Conservation (phyloP, 2,888 invertebrate species). For the Sepioteuthis lessoniana region DNA sequence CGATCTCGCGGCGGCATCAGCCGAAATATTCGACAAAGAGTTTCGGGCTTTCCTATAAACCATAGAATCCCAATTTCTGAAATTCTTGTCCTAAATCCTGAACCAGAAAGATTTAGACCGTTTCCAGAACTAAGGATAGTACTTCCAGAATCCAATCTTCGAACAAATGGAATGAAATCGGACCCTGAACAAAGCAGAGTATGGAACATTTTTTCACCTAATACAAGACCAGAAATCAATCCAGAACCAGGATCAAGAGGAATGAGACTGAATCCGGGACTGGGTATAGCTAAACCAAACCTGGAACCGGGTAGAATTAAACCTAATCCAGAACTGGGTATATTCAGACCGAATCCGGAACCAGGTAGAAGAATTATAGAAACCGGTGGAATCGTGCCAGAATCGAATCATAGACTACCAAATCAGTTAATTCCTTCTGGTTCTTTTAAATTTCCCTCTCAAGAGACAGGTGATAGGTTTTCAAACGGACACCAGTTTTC, state of each 20-base stretch:
- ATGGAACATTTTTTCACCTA: neutral
- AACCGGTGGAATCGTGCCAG: neutral
- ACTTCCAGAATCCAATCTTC: no score
- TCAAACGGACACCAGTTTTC: no score
- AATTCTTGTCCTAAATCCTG: neutral
- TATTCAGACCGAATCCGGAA: neutral
- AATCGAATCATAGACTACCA: no score
- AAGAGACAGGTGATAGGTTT: no score
- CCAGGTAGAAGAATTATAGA: no score
- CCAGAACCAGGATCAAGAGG: neutral
- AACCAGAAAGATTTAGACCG: neutral
- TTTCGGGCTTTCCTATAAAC: neutral
- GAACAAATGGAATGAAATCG: neutral
- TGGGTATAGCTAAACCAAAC: neutral
- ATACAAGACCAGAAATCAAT: neutral
- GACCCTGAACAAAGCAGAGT: neutral
- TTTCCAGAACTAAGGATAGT: neutral
- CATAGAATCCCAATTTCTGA: neutral
- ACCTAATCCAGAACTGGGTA: neutral
- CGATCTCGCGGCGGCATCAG: neutral
- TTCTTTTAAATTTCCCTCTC: no score
- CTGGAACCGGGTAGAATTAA: no score
- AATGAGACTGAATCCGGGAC: neutral
- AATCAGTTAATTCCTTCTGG: no score
- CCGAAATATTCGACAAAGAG: neutral